These are phyloP conservation scores for Aspidoscelis tigris DNA, from an alignment of 2,113 vertebrate species.

Conservation along the genomic window DNA sequence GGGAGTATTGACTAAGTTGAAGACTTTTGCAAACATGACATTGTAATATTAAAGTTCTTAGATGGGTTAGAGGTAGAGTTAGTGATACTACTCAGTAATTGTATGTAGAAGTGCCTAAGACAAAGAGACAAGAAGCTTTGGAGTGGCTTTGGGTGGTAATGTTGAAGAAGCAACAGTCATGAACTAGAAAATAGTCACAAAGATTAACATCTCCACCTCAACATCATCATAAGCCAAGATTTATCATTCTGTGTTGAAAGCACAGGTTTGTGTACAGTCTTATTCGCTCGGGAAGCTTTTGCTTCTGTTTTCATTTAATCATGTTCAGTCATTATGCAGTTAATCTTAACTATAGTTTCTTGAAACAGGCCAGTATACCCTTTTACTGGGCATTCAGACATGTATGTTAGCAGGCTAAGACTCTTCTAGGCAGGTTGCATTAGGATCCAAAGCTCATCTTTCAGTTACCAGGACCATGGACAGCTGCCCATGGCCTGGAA, in stretches of 20 bases:
- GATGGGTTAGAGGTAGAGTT: too few relatives aligned
- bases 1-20: not conserved
- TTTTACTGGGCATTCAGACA: not conserved
- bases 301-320: not conserved
- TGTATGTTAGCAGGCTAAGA: not conserved
- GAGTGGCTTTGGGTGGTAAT: not conserved
- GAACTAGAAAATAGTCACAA: not conserved
- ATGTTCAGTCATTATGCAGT: not conserved
- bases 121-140: not conserved
- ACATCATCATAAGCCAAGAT: not conserved
- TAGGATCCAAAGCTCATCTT: too few relatives aligned
- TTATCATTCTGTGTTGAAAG: not conserved
- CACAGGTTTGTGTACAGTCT: not conserved
- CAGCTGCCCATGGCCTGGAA: not conserved
- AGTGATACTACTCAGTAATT: not conserved
- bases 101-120: not conserved
- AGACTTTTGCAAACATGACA: not conserved
- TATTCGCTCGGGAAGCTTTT: not conserved
- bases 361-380: not conserved
- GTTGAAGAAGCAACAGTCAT: not conserved
- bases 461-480: not conserved
- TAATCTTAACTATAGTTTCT: not conserved
- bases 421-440: not conserved
- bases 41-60: not conserved
- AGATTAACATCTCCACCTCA: not conserved